Percentiles rank a stretch among this genome's conserved stretches.
These are phyloP conservation scores for Marronus borbonicus DNA, from an alignment of 2,888 invertebrate genomes.

Conservation along the genomic window DNA sequence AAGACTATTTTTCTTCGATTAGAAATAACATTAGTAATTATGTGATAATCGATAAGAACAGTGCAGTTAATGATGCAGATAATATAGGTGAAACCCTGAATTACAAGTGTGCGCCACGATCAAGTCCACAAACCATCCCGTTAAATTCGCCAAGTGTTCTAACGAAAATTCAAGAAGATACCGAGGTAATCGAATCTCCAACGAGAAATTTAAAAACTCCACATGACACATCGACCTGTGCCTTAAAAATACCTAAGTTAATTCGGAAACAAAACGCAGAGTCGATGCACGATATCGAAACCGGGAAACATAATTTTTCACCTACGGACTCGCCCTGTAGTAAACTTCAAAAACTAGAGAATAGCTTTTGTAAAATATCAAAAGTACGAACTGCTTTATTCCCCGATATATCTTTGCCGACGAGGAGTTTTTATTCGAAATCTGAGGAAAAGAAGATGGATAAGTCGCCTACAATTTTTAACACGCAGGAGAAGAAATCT, in stretches of 20 bases:
- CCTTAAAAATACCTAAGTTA: slow-evolving; percentile 62
- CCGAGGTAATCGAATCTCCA: slow-evolving; percentile 62
- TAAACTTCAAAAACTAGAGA: slow-evolving; percentile 57
- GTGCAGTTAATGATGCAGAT: slow-evolving; percentile 18
- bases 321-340: slow-evolving; percentile 49
- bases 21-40: slow-evolving; percentile 57
- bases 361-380: slow-evolving; percentile 58
- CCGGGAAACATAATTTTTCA: slow-evolving; percentile 54
- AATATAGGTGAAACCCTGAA: slow-evolving; percentile 39
- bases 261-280: slow-evolving; percentile 63
- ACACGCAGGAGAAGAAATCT: slow-evolving; percentile 39
- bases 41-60: slow-evolving; percentile 54
- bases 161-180: slow-evolving; percentile 51
- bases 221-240: slow-evolving; percentile 64
- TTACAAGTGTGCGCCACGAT: slow-evolving; percentile 59
- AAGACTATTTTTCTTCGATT: slow-evolving; percentile 51
- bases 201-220: slow-evolving; percentile 66
- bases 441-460: slow-evolving; percentile 54
- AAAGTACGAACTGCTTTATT: slow-evolving; percentile 68
- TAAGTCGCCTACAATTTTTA: slow-evolving; percentile 15
- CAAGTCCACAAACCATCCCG: slow-evolving; percentile 54
- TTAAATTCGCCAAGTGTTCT: not conserved
- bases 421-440: slow-evolving; percentile 75
- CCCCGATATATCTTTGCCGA: slow-evolving; percentile 70
- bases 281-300: slow-evolving; percentile 53